Evolutionary conservation across 2,797 vertebrate genomes (phyloP).

Genomic region (Cephalopachus bancanus): DNA sequence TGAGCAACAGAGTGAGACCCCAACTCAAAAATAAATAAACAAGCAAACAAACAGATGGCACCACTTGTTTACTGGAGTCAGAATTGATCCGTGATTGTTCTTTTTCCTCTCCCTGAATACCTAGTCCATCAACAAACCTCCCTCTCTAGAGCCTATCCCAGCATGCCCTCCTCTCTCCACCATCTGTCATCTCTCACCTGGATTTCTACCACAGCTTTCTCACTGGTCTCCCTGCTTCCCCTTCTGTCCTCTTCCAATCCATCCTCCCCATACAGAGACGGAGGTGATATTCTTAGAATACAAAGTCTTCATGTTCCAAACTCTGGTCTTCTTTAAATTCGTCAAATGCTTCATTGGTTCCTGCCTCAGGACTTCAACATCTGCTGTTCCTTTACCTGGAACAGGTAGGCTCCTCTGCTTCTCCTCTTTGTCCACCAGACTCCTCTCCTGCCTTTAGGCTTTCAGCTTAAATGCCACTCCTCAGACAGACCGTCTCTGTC

Average conservation of each 20-base stretch:
- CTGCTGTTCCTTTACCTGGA: background rate
- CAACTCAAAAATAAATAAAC: too few relatives aligned
- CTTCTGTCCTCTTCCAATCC: background rate
- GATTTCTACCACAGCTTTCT: background rate
- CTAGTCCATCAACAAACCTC: background rate
- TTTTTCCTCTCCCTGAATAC: background rate
- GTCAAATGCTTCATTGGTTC: background rate
- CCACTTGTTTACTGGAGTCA: background rate
- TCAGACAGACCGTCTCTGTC: background rate
- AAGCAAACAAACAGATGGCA: too few relatives aligned
- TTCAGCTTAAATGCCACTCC: background rate
- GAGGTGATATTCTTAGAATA: background rate
- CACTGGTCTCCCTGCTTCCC: background rate
- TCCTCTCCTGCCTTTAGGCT: background rate
- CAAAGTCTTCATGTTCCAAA: background rate
- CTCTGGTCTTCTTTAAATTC: background rate
- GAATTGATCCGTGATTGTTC: background rate
- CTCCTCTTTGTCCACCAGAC: background rate
- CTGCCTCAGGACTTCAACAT: background rate
- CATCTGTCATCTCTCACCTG: background rate
- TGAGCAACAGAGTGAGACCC: too few relatives aligned
- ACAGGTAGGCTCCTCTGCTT: background rate
- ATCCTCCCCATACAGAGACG: background rate
- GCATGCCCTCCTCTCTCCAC: background rate
- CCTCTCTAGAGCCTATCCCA: background rate